Evolutionary conservation across 2,113 vertebrate species (phyloP), one percentile per base, ranked within the genome.

Genomic region (Microtus pennsylvanicus): DNA sequence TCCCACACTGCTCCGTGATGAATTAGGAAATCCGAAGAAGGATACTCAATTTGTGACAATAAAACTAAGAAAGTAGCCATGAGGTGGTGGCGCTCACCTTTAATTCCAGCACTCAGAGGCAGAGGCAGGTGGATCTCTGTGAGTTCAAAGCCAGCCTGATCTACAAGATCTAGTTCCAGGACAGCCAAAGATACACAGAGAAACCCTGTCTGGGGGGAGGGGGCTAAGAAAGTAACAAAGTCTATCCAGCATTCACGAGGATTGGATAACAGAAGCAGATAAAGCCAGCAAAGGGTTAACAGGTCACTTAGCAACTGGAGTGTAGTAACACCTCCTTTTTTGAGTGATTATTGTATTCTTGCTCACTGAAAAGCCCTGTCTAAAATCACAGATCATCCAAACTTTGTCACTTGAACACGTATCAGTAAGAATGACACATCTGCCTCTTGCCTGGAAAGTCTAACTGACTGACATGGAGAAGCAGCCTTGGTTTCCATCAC

Each of bases 241-340:
- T 38, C n/a, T 94, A 28, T 80, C 30, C 58, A 70, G 42, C 50
- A 92, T 70, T 93, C n/a, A 88, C 12, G 26, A 90, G 30, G 4
- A 75, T 85, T 17, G 85, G 69, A 81, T 28, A 69, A 96, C 13
- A 94, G n/a, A 38, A 77, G 67, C 9, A 1, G 35, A 70, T 65
- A 94, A 42, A 55, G 33, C 50, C 77, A 88, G 28, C 50, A 95
- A 21, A 95, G 93, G 93, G 85, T 96, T 88, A 94, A 80, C 47
- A 96, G 85, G 45, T 74, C 61, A 89, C 24, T 89, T 0, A 55
- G 5, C 19, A 94, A 77, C 58, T 86, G 5, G 65, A 94, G 50
- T 76, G 42, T 77, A 86, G 28, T n/a, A 81, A 88, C 55, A 93
- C 5, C 38, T 95, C 61, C 28, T 83, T 90, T 89, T 94, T 26